phyloP scores from a whole-genome alignment of 2,888 invertebrate species.

The Sicus ferrugineus region DNA sequence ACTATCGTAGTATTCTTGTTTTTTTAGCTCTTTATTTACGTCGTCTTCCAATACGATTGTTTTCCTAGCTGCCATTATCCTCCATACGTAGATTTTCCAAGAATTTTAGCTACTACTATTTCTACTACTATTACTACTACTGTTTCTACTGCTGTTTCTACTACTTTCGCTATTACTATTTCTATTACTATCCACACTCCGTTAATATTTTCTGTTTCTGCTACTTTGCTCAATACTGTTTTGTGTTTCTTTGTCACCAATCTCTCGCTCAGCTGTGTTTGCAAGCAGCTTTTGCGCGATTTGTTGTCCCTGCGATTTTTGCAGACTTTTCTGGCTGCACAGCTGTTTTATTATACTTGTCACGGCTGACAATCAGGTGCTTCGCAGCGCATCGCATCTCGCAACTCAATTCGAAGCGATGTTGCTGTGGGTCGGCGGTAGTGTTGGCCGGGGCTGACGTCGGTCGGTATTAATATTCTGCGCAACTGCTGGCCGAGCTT shows the following conservation, averaged over 20 bases:
- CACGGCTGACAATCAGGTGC: conserved; percentile 33
- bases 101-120: neutral
- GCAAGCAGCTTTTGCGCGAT: neutral
- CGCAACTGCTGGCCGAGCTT: conserved; percentile 18
- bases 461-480: neutral
- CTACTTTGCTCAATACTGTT: too few species aligned
- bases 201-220: too few species aligned
- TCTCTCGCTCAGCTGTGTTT: conserved; percentile 13
- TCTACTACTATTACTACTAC: neutral
- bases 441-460: neutral
- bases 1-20: too few species aligned
- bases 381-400: neutral
- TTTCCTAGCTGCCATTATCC: too few species aligned
- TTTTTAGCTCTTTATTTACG: too few species aligned
- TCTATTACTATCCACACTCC: neutral
- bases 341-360: conserved; percentile 29
- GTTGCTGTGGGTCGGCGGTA: neutral
- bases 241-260: neutral
- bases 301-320: conserved; percentile 3
- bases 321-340: conserved; percentile 17
- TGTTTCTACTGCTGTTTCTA: neutral
- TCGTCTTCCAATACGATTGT: too few species aligned
- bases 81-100: too few species aligned
- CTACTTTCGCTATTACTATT: neutral
- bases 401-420: neutral